A percentile compares a stretch with the other conserved stretches of the same genome.
phyloP scores from a whole-genome alignment of 2,888 invertebrate genomes.

The Patella depressa region DNA sequence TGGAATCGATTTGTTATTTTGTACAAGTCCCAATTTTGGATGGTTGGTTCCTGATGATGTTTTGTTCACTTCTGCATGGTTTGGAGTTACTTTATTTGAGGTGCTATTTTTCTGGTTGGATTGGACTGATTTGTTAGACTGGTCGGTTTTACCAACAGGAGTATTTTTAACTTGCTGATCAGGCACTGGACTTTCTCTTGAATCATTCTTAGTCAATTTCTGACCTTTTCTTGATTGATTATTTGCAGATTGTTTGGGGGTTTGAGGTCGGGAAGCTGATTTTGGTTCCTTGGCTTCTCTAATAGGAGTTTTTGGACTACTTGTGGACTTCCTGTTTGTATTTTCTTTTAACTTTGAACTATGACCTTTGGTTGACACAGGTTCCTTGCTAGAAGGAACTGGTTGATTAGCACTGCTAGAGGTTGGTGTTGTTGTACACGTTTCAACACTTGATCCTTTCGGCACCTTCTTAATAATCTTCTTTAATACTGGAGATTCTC shows the following conservation, averaged over 20 bases:
- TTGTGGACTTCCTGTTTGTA: slow-evolving; percentile 21
- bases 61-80: slow-evolving; percentile 32
- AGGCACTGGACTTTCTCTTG: not conserved
- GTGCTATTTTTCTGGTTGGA: not conserved
- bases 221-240: slow-evolving; percentile 24
- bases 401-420: slow-evolving; percentile 10
- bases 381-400: not conserved
- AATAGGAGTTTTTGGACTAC: slow-evolving; percentile 27
- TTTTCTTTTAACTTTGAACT: not conserved
- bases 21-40: not conserved
- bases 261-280: not conserved
- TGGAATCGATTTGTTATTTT: not conserved
- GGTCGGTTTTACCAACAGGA: not conserved
- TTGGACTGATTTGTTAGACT: slow-evolving; percentile 10
- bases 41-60: slow-evolving; percentile 16
- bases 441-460: slow-evolving; percentile 26
- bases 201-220: no score
- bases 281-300: slow-evolving; percentile 7
- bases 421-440: not conserved
- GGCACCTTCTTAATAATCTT: slow-evolving; percentile 32
- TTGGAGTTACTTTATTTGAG: slow-evolving; percentile 26
- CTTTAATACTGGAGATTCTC: slow-evolving; percentile 35
- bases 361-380: slow-evolving; percentile 11
- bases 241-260: slow-evolving; percentile 14
- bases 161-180: slow-evolving; percentile 20